A percentile compares a stretch with the other conserved stretches of the same genome.
phyloP scores from a whole-genome alignment of 2,888 invertebrate species.

The Seladonia tumulorum region DNA sequence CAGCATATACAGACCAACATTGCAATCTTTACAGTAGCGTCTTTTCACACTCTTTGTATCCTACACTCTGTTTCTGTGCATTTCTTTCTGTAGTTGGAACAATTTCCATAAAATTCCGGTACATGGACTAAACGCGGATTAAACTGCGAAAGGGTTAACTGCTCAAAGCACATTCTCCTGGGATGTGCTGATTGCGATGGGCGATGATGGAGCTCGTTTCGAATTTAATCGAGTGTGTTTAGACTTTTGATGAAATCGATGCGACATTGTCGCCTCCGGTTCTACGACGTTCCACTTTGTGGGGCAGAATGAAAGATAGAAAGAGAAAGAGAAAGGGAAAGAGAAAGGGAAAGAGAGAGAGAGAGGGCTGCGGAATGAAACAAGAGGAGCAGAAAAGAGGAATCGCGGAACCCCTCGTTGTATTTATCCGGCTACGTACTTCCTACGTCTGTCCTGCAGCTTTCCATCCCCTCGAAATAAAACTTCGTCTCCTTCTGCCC shows the following conservation, averaged over 20 bases:
- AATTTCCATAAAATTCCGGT: too few relatives aligned
- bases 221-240: conserved; percentile 65
- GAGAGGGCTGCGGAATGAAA: conserved; percentile 25
- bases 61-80: too few relatives aligned
- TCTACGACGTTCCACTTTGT: conserved; percentile 10
- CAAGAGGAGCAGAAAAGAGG: conserved; percentile 63
- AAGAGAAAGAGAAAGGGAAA: neutral
- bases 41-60: too few relatives aligned
- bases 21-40: too few relatives aligned
- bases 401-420: conserved; percentile 71
- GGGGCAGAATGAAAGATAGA: neutral
- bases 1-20: too few relatives aligned
- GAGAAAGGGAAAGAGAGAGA: neutral
- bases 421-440: conserved; percentile 76
- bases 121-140: neutral
- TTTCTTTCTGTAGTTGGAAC: too few relatives aligned
- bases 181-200: neutral
- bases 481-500: conserved; percentile 61
- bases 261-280: conserved; percentile 42
- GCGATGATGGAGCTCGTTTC: neutral
- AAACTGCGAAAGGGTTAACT: neutral
- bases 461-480: conserved; percentile 71
- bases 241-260: conserved; percentile 70
- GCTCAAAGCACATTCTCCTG: neutral
- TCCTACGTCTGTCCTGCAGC: conserved; percentile 74